These are phyloP conservation scores for Hedya salicella DNA, from an alignment of 2,888 invertebrate genomes.

Conservation along the genomic window DNA sequence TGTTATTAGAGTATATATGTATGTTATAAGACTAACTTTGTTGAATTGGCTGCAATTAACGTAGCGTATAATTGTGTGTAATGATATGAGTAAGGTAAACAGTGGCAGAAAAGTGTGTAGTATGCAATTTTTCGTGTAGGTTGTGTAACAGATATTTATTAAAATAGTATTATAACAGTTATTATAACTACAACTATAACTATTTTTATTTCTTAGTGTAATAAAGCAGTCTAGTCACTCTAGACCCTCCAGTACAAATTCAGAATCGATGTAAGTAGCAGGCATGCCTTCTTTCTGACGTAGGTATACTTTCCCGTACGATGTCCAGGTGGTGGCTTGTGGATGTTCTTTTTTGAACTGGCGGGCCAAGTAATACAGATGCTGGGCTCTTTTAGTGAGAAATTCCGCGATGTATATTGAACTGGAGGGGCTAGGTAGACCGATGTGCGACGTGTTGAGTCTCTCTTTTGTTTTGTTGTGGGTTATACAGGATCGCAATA, in stretches of 20 bases:
- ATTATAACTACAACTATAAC: not conserved
- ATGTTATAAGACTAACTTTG: no score
- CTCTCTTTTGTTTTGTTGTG: not conserved
- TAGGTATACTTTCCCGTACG: conserved; percentile 14
- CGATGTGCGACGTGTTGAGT: not conserved
- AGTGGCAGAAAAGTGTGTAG: no score
- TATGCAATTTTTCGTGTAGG: no score
- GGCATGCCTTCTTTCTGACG: conserved; percentile 3
- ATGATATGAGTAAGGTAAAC: no score
- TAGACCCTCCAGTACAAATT: not conserved
- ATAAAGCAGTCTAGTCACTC: not conserved
- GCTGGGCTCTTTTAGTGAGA: conserved; percentile 2
- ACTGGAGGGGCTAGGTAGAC: not conserved
- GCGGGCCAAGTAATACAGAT: conserved; percentile 3
- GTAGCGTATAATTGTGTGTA: no score
- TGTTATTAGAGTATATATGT: no score
- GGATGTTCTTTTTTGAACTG: not conserved
- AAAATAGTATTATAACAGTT: not conserved
- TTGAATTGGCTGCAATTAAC: no score
- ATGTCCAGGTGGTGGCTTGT: conserved; percentile 1
- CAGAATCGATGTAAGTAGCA: not conserved
- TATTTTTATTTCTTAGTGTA: not conserved
- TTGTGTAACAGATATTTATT: no score
- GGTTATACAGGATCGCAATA: not conserved
- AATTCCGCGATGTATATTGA: conserved; percentile 4